Evolutionary conservation across 1,140 invertebrate species (phyloP).

Genomic region (Nilaparvata lugens): DNA sequence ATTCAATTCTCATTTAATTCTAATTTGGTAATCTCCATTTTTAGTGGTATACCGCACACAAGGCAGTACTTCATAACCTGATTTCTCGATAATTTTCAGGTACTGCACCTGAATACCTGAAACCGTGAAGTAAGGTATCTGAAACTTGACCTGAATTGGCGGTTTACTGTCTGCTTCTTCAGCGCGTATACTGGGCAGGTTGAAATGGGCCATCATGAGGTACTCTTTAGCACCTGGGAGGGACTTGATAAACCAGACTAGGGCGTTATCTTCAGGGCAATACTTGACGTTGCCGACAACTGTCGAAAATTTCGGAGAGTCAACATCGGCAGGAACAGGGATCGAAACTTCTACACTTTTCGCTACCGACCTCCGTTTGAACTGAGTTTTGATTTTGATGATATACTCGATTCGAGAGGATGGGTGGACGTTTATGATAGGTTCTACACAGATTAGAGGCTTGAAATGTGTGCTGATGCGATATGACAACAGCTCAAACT

Average conservation of each 20-base stretch:
- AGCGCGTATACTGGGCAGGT: conserved; percentile 86
- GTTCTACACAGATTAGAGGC: conserved; percentile 98
- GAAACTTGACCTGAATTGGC: conserved; percentile 97
- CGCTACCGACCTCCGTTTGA: conserved; percentile 92
- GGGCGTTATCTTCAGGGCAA: conserved; percentile 91
- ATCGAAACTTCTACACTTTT: conserved; percentile 99
- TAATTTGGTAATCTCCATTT: conserved; percentile 96
- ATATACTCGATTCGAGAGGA: conserved; percentile 97
- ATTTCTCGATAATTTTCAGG: conserved; percentile 98
- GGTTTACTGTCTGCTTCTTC: conserved; percentile 94
- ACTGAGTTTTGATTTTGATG: conserved; percentile 98
- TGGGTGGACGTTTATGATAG: conserved; percentile 94
- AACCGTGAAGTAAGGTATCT: conserved; percentile 98
- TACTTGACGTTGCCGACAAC: conserved; percentile 96
- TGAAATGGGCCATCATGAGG: conserved; percentile 96
- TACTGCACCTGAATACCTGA: conserved; percentile 97
- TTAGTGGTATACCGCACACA: conserved; percentile 99
- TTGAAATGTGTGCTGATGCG: conserved; percentile 93
- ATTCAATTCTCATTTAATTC: conserved; percentile 62
- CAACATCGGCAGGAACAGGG: conserved; percentile 93
- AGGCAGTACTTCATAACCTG: conserved; percentile 95
- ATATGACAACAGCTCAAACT: background rate
- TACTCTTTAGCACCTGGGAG: conserved; percentile 98
- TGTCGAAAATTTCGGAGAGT: conserved; percentile 97
- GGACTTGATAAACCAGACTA: conserved; percentile 97